These are phyloP conservation scores for Cephus pygmeus DNA, from an alignment of 2,888 invertebrate species.

Conservation along the genomic window DNA sequence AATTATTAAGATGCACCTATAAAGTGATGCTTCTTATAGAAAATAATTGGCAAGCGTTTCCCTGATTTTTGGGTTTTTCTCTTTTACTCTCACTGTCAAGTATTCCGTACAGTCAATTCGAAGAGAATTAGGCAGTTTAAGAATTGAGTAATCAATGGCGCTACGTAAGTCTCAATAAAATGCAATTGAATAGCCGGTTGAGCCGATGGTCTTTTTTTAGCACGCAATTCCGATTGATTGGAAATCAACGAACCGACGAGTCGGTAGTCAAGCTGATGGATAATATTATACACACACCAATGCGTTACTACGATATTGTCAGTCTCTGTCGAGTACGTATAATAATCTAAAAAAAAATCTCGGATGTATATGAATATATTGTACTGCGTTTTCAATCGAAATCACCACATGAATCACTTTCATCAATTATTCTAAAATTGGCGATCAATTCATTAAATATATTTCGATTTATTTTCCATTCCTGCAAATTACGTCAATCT, in stretches of 20 bases:
- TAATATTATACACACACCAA: not conserved
- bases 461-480: not conserved
- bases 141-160: not conserved
- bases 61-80: not conserved
- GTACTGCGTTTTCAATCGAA: not conserved
- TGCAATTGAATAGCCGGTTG: constrained; percentile 4
- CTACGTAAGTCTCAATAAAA: constrained; percentile 6
- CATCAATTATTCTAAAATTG: not conserved
- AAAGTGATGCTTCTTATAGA: not conserved
- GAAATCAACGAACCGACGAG: not conserved
- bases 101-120: not conserved
- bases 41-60: not conserved
- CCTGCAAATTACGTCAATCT: not conserved
- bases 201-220: constrained; percentile 7
- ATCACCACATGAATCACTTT: not conserved
- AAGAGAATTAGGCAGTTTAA: not conserved
- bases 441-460: not conserved
- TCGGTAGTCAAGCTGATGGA: not conserved
- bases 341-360: not conserved
- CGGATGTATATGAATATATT: not conserved
- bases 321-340: no score
- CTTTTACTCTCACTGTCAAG: not conserved
- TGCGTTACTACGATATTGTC: no score
- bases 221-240: constrained; percentile 10
- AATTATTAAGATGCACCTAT: not conserved